Conservation (phyloP, 2,113 vertebrate genomes). For the Tautogolabrus adspersus region DNA sequence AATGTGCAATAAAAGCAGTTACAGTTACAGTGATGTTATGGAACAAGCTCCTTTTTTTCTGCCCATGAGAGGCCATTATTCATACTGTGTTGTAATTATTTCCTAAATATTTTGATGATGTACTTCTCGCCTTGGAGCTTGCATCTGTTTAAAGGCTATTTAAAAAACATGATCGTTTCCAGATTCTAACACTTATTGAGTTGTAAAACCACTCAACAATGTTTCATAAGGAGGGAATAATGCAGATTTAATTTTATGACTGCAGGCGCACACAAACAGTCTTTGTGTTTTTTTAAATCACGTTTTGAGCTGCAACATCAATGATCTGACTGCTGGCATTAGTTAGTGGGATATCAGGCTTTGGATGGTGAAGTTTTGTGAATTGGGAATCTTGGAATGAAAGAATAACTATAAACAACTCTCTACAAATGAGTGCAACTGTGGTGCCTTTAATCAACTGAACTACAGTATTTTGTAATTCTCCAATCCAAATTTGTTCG, state of each 20-base stretch:
- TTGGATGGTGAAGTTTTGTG: conserved; percentile 11
- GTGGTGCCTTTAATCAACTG: conserved; percentile 12
- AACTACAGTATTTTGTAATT: neutral
- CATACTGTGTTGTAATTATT: conserved; percentile 54
- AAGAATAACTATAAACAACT: neutral
- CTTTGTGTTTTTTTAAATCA: conserved; percentile 38
- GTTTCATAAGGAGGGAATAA: conserved; percentile 44
- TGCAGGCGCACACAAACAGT: conserved; percentile 7
- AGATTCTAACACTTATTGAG: conserved; percentile 37
- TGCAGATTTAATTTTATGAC: conserved; percentile 35
- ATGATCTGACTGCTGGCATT: neutral
- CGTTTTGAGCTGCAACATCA: conserved; percentile 23
- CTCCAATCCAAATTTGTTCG: neutral
- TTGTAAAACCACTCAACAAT: conserved; percentile 41
- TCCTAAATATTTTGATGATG: conserved; percentile 47
- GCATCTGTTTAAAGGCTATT: conserved; percentile 41
- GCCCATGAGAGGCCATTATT: conserved; percentile 27
- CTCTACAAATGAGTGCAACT: neutral
- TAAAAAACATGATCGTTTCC: conserved; percentile 41
- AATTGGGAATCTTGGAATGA: neutral
- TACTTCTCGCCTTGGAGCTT: conserved; percentile 9
- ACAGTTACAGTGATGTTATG: conserved; percentile 52
- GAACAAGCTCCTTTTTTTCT: conserved; percentile 33
- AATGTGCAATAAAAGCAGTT: conserved; percentile 47
- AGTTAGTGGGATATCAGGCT: neutral